phyloP scores from a whole-genome alignment of 1,140 invertebrate genomes.

The Homalodisca vitripennis region DNA sequence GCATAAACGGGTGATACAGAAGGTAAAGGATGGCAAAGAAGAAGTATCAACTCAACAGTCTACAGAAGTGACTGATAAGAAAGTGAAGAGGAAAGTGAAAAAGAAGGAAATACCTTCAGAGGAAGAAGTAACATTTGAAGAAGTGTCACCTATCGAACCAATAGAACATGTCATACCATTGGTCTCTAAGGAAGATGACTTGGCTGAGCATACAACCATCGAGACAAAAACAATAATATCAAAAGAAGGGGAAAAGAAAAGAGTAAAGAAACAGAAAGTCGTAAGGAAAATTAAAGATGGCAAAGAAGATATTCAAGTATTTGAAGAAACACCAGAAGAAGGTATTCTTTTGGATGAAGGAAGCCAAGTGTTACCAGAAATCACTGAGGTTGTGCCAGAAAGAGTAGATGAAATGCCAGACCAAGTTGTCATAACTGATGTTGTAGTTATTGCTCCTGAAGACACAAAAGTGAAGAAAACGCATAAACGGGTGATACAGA shows the following conservation, averaged over 20 bases:
- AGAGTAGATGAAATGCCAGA: constrained; percentile 26
- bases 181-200: constrained; percentile 1
- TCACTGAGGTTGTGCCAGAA: constrained; percentile 17
- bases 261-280: constrained; percentile 45
- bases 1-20: constrained; percentile 44
- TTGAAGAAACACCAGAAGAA: constrained; percentile 35
- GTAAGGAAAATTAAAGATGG: constrained; percentile 37
- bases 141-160: constrained; percentile 5
- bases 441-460: constrained; percentile 39
- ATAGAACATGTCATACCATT: constrained; percentile 13
- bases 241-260: constrained; percentile 41
- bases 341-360: constrained; percentile 28
- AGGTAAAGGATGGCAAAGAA: constrained; percentile 39
- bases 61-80: constrained; percentile 46
- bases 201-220: constrained; percentile 37
- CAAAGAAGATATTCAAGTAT: constrained; percentile 42
- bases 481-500: constrained; percentile 43
- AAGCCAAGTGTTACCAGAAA: constrained; percentile 17
- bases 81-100: constrained; percentile 34
- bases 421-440: constrained; percentile 34
- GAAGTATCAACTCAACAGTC: constrained; percentile 40
- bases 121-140: constrained; percentile 24
- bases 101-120: not conserved
- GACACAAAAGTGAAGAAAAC: constrained; percentile 36
- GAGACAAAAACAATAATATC: constrained; percentile 36